Conservation (phyloP, 2,113 vertebrate genomes). For the Paradoxurus hermaphroditus region DNA sequence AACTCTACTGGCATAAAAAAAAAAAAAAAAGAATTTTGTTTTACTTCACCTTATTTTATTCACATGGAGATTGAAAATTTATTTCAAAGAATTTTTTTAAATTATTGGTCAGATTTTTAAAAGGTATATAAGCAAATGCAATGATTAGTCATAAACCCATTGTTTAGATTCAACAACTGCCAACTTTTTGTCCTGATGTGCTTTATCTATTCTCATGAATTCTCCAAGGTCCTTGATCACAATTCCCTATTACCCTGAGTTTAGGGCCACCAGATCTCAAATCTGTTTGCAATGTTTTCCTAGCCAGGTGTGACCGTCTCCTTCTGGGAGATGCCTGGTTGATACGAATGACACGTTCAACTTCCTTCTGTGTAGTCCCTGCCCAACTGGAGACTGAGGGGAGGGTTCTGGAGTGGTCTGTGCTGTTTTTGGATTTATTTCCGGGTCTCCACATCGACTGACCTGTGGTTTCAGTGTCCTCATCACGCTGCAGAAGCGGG, state of each 20-base stretch:
- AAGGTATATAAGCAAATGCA: not conserved
- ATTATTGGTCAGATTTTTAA: not conserved
- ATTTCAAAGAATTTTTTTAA: not conserved
- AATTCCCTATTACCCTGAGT: not conserved
- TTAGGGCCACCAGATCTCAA: not conserved
- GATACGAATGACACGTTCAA: too few species aligned
- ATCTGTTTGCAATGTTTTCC: not conserved
- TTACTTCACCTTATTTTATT: not conserved
- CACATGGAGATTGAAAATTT: not conserved
- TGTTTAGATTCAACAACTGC: not conserved
- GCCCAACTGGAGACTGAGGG: rapidly evolving
- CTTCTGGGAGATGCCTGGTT: not conserved
- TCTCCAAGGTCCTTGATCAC: not conserved
- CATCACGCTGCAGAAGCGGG: too few species aligned
- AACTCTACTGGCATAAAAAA: not conserved
- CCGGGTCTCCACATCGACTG: not conserved
- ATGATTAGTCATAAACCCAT: not conserved
- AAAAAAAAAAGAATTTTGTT: not conserved
- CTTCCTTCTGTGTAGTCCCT: not conserved
- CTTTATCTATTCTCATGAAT: not conserved
- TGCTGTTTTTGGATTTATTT: not conserved
- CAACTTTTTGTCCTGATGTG: not conserved
- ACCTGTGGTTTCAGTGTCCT: not conserved
- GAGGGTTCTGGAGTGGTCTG: not conserved
- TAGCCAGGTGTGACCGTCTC: not conserved